Evolutionary conservation across 2,113 vertebrate genomes (phyloP).

Genomic region (Cephalophus harveyi): DNA sequence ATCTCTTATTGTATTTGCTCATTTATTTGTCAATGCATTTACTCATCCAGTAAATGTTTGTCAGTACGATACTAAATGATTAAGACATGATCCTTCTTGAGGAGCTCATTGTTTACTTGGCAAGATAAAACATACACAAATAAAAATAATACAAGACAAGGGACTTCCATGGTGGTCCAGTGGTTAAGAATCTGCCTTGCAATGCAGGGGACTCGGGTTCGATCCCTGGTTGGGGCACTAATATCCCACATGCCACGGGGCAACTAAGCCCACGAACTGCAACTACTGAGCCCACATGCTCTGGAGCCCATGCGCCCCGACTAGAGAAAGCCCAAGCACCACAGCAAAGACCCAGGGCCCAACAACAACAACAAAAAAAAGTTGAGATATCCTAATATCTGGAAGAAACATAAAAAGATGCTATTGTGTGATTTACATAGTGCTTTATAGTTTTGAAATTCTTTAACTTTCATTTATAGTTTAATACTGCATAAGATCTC

Average conservation of each 20-base stretch:
- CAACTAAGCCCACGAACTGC: background rate
- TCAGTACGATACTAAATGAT: background rate
- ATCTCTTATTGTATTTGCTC: background rate
- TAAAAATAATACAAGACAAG: background rate
- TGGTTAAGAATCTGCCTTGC: background rate
- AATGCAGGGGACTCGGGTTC: background rate
- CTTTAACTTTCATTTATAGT: background rate
- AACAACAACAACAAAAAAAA: background rate
- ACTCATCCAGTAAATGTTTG: background rate
- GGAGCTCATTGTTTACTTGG: background rate
- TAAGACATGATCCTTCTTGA: background rate
- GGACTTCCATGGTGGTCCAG: background rate
- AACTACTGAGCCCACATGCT: background rate
- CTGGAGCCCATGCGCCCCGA: rapidly evolving
- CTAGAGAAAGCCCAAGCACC: background rate
- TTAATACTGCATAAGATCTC: background rate
- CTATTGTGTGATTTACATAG: background rate
- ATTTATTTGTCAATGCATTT: background rate
- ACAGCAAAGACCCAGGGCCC: background rate
- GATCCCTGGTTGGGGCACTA: background rate
- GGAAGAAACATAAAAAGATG: slow-evolving; percentile 7
- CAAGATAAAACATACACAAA: background rate
- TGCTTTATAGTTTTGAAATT: background rate
- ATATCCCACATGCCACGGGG: background rate
- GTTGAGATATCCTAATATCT: background rate